A percentile compares a stretch with the other conserved stretches of the same genome.
Conservation (phyloP, 2,888 invertebrate species). For the Heliconius hortense region DNA sequence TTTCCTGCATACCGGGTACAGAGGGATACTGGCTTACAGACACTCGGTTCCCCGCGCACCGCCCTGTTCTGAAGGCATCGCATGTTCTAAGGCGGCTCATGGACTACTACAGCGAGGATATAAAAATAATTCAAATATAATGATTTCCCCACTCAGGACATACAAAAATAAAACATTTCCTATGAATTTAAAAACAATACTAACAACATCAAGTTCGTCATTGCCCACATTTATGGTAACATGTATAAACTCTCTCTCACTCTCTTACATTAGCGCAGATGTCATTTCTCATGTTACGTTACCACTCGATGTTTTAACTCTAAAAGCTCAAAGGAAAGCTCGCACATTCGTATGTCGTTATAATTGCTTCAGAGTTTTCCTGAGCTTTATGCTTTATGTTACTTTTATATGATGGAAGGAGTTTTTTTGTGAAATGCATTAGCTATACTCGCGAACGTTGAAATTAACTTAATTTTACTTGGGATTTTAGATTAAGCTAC, state of each 20-base stretch:
- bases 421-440: constrained; percentile 7
- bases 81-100: no score
- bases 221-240: neutral
- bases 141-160: no score
- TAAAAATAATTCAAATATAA: neutral
- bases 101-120: neutral
- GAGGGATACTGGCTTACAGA: no score
- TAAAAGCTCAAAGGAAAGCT: constrained; percentile 1
- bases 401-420: constrained; percentile 15
- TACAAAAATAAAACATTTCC: neutral
- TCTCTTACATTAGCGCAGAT: constrained; percentile 1
- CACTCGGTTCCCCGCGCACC: no score
- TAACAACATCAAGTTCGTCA: neutral
- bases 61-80: no score
- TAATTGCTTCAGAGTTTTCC: constrained; percentile 27
- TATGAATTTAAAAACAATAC: neutral
- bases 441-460: neutral
- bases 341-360: constrained; percentile 17
- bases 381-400: constrained; percentile 14
- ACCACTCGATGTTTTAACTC: constrained; percentile 8
- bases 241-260: neutral
- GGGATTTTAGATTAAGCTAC: neutral
- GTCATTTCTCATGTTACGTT: neutral
- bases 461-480: neutral
- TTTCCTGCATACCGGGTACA: no score